These are phyloP conservation scores for Homarus americanus DNA, from an alignment of 1,140 invertebrate species.

Conservation along the genomic window DNA sequence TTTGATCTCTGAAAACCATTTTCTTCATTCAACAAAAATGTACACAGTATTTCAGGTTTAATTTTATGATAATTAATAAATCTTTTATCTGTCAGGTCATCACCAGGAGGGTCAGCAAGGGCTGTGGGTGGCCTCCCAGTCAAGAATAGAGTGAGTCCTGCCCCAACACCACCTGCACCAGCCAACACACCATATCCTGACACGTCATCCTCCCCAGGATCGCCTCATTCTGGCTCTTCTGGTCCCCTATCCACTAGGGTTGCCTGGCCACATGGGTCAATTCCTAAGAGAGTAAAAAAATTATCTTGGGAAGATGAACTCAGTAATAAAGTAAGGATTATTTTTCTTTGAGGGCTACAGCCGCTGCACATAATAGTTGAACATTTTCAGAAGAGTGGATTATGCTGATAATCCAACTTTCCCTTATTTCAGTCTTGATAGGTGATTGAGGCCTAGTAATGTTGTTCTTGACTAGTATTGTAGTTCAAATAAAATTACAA, in stretches of 20 bases:
- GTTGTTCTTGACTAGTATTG: too few relatives aligned
- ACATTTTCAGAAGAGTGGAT: too few relatives aligned
- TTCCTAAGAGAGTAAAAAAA: conserved; percentile 84
- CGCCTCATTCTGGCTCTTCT: conserved; percentile 61
- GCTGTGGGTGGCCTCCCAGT: conserved; percentile 66
- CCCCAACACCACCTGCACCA: conserved; percentile 48
- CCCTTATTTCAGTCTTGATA: too few relatives aligned
- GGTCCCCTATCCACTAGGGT: conserved; percentile 64
- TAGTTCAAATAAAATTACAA: too few relatives aligned
- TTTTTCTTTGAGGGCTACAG: neutral
- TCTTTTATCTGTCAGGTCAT: too few relatives aligned
- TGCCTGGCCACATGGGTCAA: conserved; percentile 81
- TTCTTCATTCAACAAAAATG: too few relatives aligned
- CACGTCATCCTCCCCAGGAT: conserved; percentile 10
- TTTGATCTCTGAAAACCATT: too few relatives aligned
- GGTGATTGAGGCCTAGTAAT: too few relatives aligned
- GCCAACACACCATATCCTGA: conserved; percentile 62
- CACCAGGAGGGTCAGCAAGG: conserved; percentile 64
- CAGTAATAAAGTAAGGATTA: conserved; percentile 62
- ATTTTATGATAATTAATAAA: too few relatives aligned
- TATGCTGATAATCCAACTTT: too few relatives aligned
- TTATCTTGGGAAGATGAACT: conserved; percentile 86
- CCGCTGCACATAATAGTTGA: too few relatives aligned
- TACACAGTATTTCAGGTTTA: too few relatives aligned
- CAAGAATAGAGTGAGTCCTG: conserved; percentile 51